phyloP scores from a whole-genome alignment of 2,797 vertebrate species.

The Arnoldichthys spilopterus region DNA sequence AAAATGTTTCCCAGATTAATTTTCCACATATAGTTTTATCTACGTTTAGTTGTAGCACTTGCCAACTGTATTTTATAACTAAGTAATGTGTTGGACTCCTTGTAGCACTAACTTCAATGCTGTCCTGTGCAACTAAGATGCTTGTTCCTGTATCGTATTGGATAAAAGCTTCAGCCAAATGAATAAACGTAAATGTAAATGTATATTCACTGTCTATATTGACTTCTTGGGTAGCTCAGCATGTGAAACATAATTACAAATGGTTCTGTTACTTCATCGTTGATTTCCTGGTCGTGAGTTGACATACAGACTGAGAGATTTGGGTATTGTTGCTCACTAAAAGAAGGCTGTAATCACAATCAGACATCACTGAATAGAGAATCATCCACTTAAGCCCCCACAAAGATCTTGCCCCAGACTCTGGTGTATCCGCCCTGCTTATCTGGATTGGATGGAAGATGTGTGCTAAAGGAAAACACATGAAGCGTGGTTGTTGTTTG shows the following conservation, averaged over 20 bases:
- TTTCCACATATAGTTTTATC: too few species aligned
- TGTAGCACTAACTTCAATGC: too few species aligned
- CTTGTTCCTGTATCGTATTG: too few species aligned
- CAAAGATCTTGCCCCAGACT: neutral
- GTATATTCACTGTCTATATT: too few species aligned
- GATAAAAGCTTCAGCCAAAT: too few species aligned
- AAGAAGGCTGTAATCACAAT: neutral
- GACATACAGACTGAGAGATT: neutral
- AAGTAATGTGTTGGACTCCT: too few species aligned
- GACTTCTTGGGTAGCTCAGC: neutral
- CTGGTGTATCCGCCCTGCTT: neutral
- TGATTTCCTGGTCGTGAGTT: neutral
- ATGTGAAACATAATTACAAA: neutral
- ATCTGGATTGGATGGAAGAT: neutral
- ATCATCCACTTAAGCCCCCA: conserved; percentile 1
- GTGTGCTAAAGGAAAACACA: neutral
- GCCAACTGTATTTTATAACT: too few species aligned
- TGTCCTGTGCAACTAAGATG: too few species aligned
- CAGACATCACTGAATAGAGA: neutral
- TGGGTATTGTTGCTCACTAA: neutral
- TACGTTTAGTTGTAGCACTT: too few species aligned
- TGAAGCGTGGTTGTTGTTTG: conserved; percentile 2
- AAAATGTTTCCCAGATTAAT: too few species aligned
- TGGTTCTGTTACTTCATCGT: neutral
- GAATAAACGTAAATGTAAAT: too few species aligned